These are phyloP conservation scores for Holothuria scabra DNA, from an alignment of 53 echinoderm and acorn worm species.

Conservation along the genomic window DNA sequence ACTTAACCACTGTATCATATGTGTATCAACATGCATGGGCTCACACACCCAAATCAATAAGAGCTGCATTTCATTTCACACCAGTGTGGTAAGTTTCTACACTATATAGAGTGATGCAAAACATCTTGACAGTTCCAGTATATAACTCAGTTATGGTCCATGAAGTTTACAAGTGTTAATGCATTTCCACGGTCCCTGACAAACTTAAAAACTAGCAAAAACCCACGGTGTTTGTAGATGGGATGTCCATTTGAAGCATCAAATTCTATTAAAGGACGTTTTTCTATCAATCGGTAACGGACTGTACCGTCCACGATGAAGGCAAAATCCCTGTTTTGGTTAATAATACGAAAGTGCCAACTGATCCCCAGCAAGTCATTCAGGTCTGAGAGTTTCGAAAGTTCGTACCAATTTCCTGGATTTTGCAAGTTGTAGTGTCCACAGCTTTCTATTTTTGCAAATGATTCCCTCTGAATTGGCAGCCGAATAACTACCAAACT, in stretches of 20 bases:
- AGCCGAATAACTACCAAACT: slow-evolving; percentile 47
- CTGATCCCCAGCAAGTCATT: slow-evolving; percentile 20
- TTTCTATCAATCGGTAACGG: slow-evolving; percentile 38
- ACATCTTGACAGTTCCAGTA: background rate
- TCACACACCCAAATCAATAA: too few species aligned
- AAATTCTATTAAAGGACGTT: slow-evolving; percentile 39
- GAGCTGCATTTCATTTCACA: too few species aligned
- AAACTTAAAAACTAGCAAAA: slow-evolving; percentile 52
- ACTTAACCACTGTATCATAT: too few species aligned
- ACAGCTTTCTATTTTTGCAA: slow-evolving; percentile 5
- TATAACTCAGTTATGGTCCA: background rate
- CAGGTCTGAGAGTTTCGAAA: slow-evolving; percentile 13
- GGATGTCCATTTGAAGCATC: slow-evolving; percentile 12
- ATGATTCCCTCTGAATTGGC: slow-evolving; percentile 52
- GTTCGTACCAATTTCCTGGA: slow-evolving; percentile 13
- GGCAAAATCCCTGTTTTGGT: slow-evolving; percentile 57
- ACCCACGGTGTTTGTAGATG: slow-evolving; percentile 53
- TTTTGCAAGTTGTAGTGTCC: background rate
- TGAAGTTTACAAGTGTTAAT: background rate
- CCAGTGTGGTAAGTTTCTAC: too few species aligned
- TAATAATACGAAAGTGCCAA: slow-evolving; percentile 55
- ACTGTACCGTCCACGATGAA: slow-evolving; percentile 49
- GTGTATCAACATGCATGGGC: too few species aligned
- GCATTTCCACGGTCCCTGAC: slow-evolving; percentile 51
- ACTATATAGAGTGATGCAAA: background rate